phyloP scores from a whole-genome alignment of 2,113 vertebrate genomes.

The Gymnarchus niloticus region DNA sequence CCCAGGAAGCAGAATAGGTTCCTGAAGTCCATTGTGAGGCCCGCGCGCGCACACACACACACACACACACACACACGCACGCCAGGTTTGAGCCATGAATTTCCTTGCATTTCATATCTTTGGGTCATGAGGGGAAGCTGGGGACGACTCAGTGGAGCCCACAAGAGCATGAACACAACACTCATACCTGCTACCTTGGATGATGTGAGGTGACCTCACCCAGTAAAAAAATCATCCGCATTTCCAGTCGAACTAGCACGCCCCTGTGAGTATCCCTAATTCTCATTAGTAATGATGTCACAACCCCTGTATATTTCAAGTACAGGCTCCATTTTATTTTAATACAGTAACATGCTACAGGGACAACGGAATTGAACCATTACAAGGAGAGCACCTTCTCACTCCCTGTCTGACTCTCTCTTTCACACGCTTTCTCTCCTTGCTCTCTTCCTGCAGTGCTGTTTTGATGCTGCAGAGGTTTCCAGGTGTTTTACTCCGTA shows the following conservation, averaged over 20 bases:
- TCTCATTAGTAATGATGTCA: not conserved
- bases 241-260: not conserved
- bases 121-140: not conserved
- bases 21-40: not conserved
- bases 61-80: not conserved
- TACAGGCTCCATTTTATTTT: not conserved
- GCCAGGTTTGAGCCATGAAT: not conserved
- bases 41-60: not conserved
- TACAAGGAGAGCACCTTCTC: not conserved
- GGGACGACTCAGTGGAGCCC: too few relatives aligned
- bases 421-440: not conserved
- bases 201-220: too few relatives aligned
- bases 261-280: not conserved
- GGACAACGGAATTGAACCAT: not conserved
- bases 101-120: not conserved
- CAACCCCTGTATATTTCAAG: not conserved
- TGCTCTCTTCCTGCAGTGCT: not conserved
- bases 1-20: not conserved
- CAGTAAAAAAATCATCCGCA: not conserved
- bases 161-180: not conserved
- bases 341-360: not conserved
- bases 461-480: not conserved
- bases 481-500: not conserved
- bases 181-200: not conserved
- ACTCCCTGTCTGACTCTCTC: not conserved